Percentiles rank a stretch among this genome's conserved stretches.
phyloP scores from a whole-genome alignment of 2,888 invertebrate genomes.

The Athrips mouffetella region DNA sequence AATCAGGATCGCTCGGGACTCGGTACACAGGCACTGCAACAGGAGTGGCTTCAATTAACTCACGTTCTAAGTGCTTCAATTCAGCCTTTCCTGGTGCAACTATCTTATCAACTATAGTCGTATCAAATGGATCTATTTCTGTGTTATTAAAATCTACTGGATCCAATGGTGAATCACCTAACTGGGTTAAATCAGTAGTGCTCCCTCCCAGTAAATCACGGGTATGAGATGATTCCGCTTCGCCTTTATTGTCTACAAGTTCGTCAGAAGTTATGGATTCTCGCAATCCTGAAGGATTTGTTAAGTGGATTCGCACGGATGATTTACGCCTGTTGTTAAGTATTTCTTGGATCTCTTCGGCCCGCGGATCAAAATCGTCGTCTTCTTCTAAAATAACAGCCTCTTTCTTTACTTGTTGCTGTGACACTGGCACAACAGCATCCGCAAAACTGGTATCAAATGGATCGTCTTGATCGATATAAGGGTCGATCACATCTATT shows the following conservation, averaged over 20 bases:
- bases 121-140: conserved; percentile 91
- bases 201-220: conserved; percentile 87
- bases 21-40: conserved; percentile 47
- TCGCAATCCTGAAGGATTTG: conserved; percentile 79
- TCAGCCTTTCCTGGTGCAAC: conserved; percentile 88
- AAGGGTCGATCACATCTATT: conserved; percentile 63
- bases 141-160: conserved; percentile 77
- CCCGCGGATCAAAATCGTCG: conserved; percentile 81
- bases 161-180: conserved; percentile 82
- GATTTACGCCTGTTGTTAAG: conserved; percentile 70
- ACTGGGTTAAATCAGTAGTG: conserved; percentile 83
- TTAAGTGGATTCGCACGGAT: conserved; percentile 80
- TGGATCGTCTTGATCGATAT: conserved; percentile 84
- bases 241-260: conserved; percentile 58
- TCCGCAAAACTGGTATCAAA: conserved; percentile 92
- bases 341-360: conserved; percentile 72
- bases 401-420: conserved; percentile 63
- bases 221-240: conserved; percentile 37
- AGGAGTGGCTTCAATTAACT: conserved; percentile 79
- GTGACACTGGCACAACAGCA: conserved; percentile 79
- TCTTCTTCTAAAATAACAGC: conserved; percentile 64
- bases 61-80: conserved; percentile 87
- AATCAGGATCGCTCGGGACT: conserved; percentile 86
- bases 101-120: conserved; percentile 84
- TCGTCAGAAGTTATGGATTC: conserved; percentile 78